These are phyloP conservation scores for Dusona sp. DNA, from an alignment of 2,888 invertebrate genomes.

Conservation along the genomic window DNA sequence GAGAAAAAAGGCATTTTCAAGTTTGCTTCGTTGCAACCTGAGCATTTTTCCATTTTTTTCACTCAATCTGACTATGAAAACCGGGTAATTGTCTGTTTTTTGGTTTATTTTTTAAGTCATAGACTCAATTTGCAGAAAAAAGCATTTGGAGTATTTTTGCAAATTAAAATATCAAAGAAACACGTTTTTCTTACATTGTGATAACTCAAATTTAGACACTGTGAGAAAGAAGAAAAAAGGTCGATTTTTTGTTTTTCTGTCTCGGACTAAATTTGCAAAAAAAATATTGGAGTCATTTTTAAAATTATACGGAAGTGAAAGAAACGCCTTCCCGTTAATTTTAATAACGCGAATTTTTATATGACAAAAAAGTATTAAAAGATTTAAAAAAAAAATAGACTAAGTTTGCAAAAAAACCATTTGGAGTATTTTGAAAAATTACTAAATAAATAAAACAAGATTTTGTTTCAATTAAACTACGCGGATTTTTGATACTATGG, in stretches of 20 bases:
- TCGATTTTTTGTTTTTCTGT: not conserved
- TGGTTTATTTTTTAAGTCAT: not conserved
- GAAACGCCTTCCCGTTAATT: too few species aligned
- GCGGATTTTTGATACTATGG: too few species aligned
- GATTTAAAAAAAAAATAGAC: too few species aligned
- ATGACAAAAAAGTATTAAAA: too few species aligned
- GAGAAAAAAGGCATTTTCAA: not conserved
- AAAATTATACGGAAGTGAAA: too few species aligned
- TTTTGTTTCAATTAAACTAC: too few species aligned
- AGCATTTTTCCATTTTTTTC: not conserved
- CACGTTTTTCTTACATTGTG: not conserved
- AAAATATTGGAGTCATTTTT: too few species aligned
- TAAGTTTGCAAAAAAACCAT: not conserved
- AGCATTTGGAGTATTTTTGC: not conserved
- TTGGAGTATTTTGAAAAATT: not conserved
- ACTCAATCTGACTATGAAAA: not conserved
- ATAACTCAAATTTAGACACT: too few species aligned
- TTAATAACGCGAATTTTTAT: too few species aligned
- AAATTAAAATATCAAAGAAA: not conserved
- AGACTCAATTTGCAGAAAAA: not conserved
- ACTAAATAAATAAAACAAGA: too few species aligned
- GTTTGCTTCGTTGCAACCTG: not conserved
- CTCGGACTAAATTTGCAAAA: too few species aligned
- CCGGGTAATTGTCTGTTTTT: not conserved
- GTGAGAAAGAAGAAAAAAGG: not conserved